These are phyloP conservation scores for Sesia apiformis DNA, from an alignment of 2,888 invertebrate genomes.

Conservation along the genomic window DNA sequence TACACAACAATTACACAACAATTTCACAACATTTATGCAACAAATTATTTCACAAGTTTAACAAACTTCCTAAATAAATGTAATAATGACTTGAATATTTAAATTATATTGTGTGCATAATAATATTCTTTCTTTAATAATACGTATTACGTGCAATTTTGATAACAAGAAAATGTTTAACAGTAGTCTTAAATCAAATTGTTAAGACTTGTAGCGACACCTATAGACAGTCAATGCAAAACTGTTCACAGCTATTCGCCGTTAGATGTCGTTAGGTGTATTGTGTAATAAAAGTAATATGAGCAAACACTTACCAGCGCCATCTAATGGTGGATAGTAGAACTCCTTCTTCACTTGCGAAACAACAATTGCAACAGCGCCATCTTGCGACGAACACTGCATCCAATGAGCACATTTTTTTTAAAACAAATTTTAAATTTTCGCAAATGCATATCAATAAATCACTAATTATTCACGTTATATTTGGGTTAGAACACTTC, in stretches of 20 bases:
- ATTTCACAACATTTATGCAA: too few species aligned
- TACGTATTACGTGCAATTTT: too few species aligned
- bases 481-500: conserved; percentile 30
- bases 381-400: conserved; percentile 64
- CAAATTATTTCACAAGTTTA: too few species aligned
- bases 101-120: too few species aligned
- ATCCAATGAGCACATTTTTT: conserved; percentile 56
- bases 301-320: conserved; percentile 42
- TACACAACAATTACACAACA: too few species aligned
- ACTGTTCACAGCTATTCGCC: conserved; percentile 21
- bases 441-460: conserved; percentile 4
- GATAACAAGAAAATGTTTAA: too few species aligned
- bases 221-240: neutral
- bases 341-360: conserved; percentile 35
- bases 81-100: too few species aligned
- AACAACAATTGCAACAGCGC: conserved; percentile 50
- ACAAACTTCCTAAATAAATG: too few species aligned
- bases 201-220: neutral
- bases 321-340: conserved; percentile 44
- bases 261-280: conserved; percentile 29
- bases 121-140: too few species aligned
- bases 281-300: neutral
- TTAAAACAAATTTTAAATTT: conserved; percentile 24
- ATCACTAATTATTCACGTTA: conserved; percentile 28
- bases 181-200: too few species aligned